A percentile compares a stretch with the other conserved stretches of the same genome.
Evolutionary conservation across 2,888 invertebrate species (phyloP).

Genomic region (Coremacera marginata): DNA sequence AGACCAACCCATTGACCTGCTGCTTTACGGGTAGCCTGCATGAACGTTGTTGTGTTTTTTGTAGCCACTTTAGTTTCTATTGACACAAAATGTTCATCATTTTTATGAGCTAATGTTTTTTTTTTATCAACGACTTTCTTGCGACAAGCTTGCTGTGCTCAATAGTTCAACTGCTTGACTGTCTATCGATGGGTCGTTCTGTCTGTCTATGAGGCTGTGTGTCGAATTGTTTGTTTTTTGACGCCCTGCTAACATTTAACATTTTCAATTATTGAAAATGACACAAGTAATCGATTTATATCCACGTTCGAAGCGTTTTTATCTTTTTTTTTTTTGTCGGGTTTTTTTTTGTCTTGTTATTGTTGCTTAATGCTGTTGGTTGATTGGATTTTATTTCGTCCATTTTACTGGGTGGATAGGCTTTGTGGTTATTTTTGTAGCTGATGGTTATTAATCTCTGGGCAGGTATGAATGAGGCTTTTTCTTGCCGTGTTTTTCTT

Average conservation of each 20-base stretch:
- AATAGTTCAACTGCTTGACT: not conserved
- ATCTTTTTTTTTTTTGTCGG: not conserved
- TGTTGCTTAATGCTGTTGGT: not conserved
- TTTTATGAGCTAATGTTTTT: not conserved
- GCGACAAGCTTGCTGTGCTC: not conserved
- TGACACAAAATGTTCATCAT: not conserved
- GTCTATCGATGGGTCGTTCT: not conserved
- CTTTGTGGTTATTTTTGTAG: not conserved
- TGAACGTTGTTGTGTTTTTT: not conserved
- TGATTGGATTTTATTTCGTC: not conserved
- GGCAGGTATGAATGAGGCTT: not conserved
- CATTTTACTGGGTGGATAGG: not conserved
- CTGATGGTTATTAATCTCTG: not conserved
- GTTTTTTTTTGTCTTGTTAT: not conserved
- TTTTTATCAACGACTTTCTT: not conserved
- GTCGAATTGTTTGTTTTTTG: slow-evolving; percentile 7
- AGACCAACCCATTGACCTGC: not conserved
- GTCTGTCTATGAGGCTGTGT: not conserved
- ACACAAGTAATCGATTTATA: slow-evolving; percentile 34
- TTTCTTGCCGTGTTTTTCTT: not conserved
- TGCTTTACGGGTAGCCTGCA: slow-evolving; percentile 22
- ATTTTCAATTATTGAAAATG: slow-evolving; percentile 24
- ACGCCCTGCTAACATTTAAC: slow-evolving; percentile 16
- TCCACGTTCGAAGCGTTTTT: not conserved
- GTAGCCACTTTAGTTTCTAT: not conserved